Conservation (phyloP, 2,797 vertebrate genomes). For the Synaphobranchus kaupii region DNA sequence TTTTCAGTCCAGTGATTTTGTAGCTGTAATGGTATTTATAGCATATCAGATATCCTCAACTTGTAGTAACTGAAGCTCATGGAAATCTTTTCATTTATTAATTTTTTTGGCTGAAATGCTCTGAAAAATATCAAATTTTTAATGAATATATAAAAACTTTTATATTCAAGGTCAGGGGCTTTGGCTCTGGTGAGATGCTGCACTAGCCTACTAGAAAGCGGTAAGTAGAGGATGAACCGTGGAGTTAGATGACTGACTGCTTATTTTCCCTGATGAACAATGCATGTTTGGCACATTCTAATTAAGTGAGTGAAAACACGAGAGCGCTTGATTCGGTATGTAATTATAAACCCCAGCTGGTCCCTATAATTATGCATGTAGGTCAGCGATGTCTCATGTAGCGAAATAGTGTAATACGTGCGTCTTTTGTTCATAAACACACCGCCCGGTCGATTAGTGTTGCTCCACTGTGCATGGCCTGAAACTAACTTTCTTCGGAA, state of each 20-base stretch:
- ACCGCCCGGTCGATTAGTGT: conserved; percentile 6
- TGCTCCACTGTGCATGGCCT: background rate
- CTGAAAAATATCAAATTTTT: background rate
- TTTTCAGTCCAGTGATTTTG: background rate
- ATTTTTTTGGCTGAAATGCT: background rate
- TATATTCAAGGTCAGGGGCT: background rate
- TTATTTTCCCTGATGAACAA: background rate
- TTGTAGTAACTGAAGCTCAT: background rate
- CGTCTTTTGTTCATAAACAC: conserved; percentile 53
- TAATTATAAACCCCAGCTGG: conserved; percentile 24
- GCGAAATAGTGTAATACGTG: conserved; percentile 49
- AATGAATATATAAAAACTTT: background rate
- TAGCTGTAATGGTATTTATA: background rate
- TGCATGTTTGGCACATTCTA: background rate
- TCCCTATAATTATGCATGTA: conserved; percentile 52
- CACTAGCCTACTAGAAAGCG: background rate
- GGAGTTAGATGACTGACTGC: background rate
- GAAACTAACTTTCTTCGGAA: background rate
- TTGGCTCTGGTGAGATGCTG: background rate
- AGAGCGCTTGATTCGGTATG: no score
- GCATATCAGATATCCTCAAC: background rate
- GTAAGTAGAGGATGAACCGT: background rate
- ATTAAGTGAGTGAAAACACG: background rate
- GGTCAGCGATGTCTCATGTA: conserved; percentile 54
- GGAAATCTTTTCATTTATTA: background rate